Base-by-base conservation (phyloP, 92 coral and sea anemone species). In the Chrysogorgia sp. region DNA sequence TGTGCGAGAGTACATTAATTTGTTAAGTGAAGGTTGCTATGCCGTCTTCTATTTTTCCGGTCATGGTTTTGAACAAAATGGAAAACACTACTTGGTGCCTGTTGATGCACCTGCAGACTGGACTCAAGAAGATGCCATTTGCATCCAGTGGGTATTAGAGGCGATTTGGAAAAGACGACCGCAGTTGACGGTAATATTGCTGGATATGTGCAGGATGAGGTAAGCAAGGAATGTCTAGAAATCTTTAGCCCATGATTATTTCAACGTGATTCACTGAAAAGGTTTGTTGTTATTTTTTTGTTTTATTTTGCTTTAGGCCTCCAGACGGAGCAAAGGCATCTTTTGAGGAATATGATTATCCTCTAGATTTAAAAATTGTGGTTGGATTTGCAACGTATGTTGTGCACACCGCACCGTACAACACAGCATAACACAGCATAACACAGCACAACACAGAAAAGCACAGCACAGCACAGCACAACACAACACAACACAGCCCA, bases 361-460 rank as follows among this genome's bases (percentile, higher is more conserved):
- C 98, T 0, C 64, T 35, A 23, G 89, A 85, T 34, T 91, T 96
- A 10, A 92, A 94, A 52, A 87, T 88, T 65, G 93, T 94, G 8
- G 56, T 84, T 29, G 98, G 97, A 33, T 94, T 88, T 83, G 98
- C 98, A 63, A 94, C 98, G 97, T 94, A 84, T 88, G 98, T 89
- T 45, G 15, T 65, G 9, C 30, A 45, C 26, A 15, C 25, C 2
- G 19, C 24, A 9, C 30, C 10, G 1, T 22, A 12, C 60, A 6
- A 10, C 52, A 19, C 10, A 9, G 52, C 52, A 45, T 45, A 45
- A 9, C 19, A 45, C 19, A 9, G 10, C 19, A 9, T 45, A 9
- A 19, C 52, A 19, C 19, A 10, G 52, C n/a, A n/a, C n/a, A n/a
- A n/a, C n/a, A n/a, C n/a, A n/a, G n/a, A n/a, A n/a, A n/a, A n/a